phyloP scores from a whole-genome alignment of 2,888 invertebrate genomes.

The Eupithecia centaureata region DNA sequence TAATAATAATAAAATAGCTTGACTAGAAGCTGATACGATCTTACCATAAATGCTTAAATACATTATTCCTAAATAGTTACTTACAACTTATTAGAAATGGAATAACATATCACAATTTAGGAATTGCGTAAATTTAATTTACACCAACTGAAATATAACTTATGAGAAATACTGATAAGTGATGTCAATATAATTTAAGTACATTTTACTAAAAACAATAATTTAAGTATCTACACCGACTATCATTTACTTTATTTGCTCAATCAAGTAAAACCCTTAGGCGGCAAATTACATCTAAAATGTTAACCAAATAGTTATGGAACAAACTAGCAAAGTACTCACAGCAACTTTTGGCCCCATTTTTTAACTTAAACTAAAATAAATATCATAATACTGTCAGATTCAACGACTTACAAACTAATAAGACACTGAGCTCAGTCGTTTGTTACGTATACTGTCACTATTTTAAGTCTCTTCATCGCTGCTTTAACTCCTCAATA shows the following conservation, averaged over 20 bases:
- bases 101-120: slow-evolving; percentile 80
- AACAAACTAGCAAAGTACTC: slow-evolving; percentile 60
- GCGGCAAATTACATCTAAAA: slow-evolving; percentile 24
- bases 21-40: slow-evolving; percentile 45
- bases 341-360: slow-evolving; percentile 79
- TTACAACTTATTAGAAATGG: slow-evolving; percentile 54
- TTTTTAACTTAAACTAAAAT: slow-evolving; percentile 57
- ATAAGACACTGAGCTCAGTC: slow-evolving; percentile 53
- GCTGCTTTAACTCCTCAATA: slow-evolving; percentile 22
- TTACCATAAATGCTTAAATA: slow-evolving; percentile 36
- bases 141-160: slow-evolving; percentile 53
- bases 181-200: slow-evolving; percentile 48
- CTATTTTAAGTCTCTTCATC: slow-evolving; percentile 34
- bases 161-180: slow-evolving; percentile 61
- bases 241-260: background rate
- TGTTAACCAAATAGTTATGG: slow-evolving; percentile 61
- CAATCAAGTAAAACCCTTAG: background rate
- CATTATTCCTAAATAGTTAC: slow-evolving; percentile 51
- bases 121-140: slow-evolving; percentile 68
- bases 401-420: slow-evolving; percentile 49
- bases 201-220: slow-evolving; percentile 3
- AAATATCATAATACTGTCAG: slow-evolving; percentile 77
- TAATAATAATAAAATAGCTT: slow-evolving; percentile 37
- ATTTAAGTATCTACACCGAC: slow-evolving; percentile 30
- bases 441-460: slow-evolving; percentile 42